A percentile compares a stretch with the other conserved stretches of the same genome.
phyloP scores from a whole-genome alignment of 2,797 vertebrate species.

The Remorina albescens region DNA sequence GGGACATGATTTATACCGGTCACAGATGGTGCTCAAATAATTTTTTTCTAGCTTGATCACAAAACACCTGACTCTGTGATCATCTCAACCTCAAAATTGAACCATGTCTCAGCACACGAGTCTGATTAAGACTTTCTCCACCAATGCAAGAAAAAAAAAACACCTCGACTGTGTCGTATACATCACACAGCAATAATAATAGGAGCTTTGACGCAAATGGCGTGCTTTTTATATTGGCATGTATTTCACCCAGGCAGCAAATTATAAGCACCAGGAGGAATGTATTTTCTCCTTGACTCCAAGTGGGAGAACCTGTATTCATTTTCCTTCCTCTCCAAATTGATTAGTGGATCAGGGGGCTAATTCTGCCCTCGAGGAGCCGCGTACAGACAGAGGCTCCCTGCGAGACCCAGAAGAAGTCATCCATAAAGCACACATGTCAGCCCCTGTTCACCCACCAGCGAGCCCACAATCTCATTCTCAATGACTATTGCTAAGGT shows the following conservation, averaged over 20 bases:
- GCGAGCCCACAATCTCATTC: conserved; percentile 51
- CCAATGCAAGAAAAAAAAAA: conserved; percentile 33
- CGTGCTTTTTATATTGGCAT: conserved; percentile 44
- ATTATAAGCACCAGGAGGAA: conserved; percentile 65
- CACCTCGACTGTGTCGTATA: conserved; percentile 17
- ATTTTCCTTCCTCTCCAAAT: conserved; percentile 77
- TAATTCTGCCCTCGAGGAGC: conserved; percentile 80
- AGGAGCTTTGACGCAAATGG: conserved; percentile 41
- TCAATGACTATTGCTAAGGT: conserved; percentile 63
- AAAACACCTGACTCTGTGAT: conserved; percentile 49
- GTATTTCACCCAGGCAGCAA: conserved; percentile 52
- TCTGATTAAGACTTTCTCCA: conserved; percentile 29
- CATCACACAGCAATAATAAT: conserved; percentile 51
- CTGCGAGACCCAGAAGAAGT: conserved; percentile 67
- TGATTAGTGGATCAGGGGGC: conserved; percentile 83
- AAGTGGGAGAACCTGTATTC: conserved; percentile 67
- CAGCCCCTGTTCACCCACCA: conserved; percentile 65
- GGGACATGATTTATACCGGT: conserved; percentile 69
- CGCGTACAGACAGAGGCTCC: conserved; percentile 70
- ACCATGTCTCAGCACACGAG: conserved; percentile 15
- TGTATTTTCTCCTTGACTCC: conserved; percentile 69
- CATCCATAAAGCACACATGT: conserved; percentile 79
- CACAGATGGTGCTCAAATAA: conserved; percentile 41
- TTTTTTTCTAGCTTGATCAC: conserved; percentile 61
- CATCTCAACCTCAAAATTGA: conserved; percentile 46